Evolutionary conservation across 2,797 vertebrate species (phyloP), one percentile per base, ranked within the genome.

Genomic region (Falco biarmicus): DNA sequence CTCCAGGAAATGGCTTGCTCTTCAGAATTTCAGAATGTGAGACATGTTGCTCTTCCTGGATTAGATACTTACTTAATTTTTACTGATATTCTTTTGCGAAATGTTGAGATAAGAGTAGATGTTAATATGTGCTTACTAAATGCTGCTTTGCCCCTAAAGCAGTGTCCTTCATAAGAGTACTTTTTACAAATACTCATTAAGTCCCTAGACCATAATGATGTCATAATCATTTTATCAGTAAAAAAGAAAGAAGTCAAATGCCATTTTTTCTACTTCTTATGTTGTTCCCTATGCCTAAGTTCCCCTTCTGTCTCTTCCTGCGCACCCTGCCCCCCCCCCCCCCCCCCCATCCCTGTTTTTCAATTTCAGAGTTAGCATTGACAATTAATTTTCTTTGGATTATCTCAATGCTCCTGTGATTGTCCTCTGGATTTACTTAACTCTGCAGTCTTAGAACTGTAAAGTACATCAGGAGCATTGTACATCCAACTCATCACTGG

Each of bases 21-120:
- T 76, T 94, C 29, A 84, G n/a, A 65, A 90, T 83, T 84, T 91
- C n/a, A 86, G n/a, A 84, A 70, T 45, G 28, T 50, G n/a, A 66
- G 12, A n/a, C 84, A 43, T 74, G 16, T 13, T 61, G n/a, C 22
- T 84, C 13, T 31, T 79, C 50, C 37, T 88, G 37, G 20, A 82
- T 69, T 48, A 77, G 9, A 74, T 74, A 45, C 4, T 54, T 76
- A 82, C 56, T 84, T 60, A 78, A 59, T 57, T 92, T 92, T 87
- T 78, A 45, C 41, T 69, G 24, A 45, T 87, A 81, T 26, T 70
- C 5, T 59, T 51, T 90, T 68, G 25, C 32, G 95, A 82, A 70
- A 66, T 1, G 3, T 74, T 77, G 39, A 51, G 6, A 31, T 59
- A 65, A 65, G n/a, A 47, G 4, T 37, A 75, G 39, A 70, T 51